Evolutionary conservation across 2,888 invertebrate genomes (phyloP), one percentile per base, ranked within the genome.

Genomic region (Liodrosophila aerea): DNA sequence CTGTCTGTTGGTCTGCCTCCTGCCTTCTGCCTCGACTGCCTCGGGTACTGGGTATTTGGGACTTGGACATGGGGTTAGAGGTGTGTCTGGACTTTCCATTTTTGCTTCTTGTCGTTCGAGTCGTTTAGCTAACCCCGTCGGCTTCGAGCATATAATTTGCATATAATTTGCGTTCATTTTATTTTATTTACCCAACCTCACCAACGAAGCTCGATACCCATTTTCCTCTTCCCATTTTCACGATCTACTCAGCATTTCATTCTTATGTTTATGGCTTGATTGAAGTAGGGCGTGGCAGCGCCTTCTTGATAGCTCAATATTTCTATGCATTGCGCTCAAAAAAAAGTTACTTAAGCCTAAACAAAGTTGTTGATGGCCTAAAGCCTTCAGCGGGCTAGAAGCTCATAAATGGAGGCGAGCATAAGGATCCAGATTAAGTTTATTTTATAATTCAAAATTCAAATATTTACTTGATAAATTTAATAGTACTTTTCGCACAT

Each of bases 141-240:
- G 11, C 40, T 85, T 72, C 60, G 49, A 73, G 77, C 73, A 85
- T 78, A 81, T 83, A 87, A 89, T 89, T 88, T 89, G 88, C 89
- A 89, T 89, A 88, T 82, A 85, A 87, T 89, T 88, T 89, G 76
- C 81, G 74, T 85, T 85, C 76, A 78, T 81, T 81, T 78, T 66
- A 73, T 83, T 82, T 80, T 78, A 74, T 83, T 76, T 75, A 50
- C 39, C 16, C 34, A 11, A 57, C 64, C 58, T 54, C 53, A 47
- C 69, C 8, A n/a, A 22, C 5, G 22, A 4, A 4, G 22, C 22
- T 4, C 29, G 9, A 2, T 15, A 4, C 3, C 12, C 13, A 4
- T 7, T 41, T 7, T 2, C 34, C 9, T 15, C 22, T 7, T 12
- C 13, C n/a, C 18, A 2, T n/a, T 11, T 22, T n/a, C 30, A 30